Evolutionary conservation across 2,888 invertebrate species (phyloP).

Genomic region (Microplitis manilae): DNA sequence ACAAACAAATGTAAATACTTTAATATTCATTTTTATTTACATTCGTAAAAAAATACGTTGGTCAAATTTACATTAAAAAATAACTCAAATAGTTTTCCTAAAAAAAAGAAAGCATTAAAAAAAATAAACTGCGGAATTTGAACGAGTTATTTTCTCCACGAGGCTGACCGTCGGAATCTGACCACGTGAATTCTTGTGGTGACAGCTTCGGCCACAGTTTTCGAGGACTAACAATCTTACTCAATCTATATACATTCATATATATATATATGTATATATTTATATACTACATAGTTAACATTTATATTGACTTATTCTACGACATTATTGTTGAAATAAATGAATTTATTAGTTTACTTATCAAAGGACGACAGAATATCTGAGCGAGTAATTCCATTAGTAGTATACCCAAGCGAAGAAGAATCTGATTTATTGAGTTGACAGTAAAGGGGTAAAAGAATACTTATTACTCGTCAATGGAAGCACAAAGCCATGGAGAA

Average conservation of each 20-base stretch:
- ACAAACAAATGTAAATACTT: background rate
- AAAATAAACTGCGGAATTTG: conserved; percentile 8
- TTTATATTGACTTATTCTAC: no score
- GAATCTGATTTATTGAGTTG: background rate
- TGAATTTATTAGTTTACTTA: background rate
- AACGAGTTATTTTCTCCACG: conserved; percentile 30
- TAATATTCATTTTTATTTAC: no score
- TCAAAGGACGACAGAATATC: background rate
- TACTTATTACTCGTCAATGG: background rate
- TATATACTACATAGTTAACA: no score
- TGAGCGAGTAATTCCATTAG: background rate
- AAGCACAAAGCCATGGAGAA: background rate
- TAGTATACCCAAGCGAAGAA: background rate
- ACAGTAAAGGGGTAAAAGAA: background rate
- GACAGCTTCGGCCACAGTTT: background rate
- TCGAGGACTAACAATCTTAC: background rate
- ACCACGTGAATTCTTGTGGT: conserved; percentile 40
- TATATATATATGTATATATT: no score
- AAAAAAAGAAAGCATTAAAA: background rate
- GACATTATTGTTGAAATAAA: background rate
- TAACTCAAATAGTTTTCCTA: background rate
- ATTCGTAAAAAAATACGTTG: no score
- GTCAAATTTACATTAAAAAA: background rate
- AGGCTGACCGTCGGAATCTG: conserved; percentile 37
- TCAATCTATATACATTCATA: background rate